A percentile compares a stretch with the other conserved stretches of the same genome.
phyloP scores from a whole-genome alignment of 1,140 invertebrate species.

The Triops cancriformis region DNA sequence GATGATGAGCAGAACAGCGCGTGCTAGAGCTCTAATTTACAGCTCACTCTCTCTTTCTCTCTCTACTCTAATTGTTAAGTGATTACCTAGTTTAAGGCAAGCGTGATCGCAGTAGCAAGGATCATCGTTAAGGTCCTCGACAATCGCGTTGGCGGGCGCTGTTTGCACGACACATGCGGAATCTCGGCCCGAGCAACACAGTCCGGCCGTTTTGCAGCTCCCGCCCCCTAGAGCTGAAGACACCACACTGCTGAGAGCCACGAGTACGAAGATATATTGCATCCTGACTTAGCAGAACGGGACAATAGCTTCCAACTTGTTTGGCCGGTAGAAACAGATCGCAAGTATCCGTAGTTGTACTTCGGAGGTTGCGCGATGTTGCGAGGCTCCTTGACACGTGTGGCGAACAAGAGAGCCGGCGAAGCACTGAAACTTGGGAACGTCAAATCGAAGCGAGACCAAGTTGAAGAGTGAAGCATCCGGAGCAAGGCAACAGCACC shows the following conservation, averaged over 20 bases:
- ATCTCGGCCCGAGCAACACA: slow-evolving; percentile 56
- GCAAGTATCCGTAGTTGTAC: background rate
- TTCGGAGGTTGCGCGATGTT: background rate
- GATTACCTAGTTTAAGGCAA: slow-evolving; percentile 56
- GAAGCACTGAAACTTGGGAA: background rate
- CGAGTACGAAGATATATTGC: background rate
- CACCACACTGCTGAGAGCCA: background rate
- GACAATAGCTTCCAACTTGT: too few species aligned
- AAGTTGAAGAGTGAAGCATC: slow-evolving; percentile 9
- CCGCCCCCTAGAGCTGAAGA: background rate
- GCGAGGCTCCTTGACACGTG: background rate
- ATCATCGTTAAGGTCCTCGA: slow-evolving; percentile 68
- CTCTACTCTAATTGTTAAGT: too few species aligned
- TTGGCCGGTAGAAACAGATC: background rate
- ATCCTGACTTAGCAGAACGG: background rate
- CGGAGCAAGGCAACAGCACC: background rate
- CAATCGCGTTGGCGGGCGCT: slow-evolving; percentile 67
- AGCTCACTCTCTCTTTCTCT: too few species aligned
- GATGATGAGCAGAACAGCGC: too few species aligned
- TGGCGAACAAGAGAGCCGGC: background rate
- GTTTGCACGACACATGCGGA: slow-evolving; percentile 80
- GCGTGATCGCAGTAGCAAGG: slow-evolving; percentile 84
- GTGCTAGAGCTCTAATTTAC: too few species aligned
- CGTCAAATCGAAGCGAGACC: background rate
- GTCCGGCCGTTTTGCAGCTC: slow-evolving; percentile 25